Percentiles rank a stretch among this genome's conserved stretches.
Conservation (phyloP, 2,113 vertebrate species). For the Mesoclemmys tuberculata region DNA sequence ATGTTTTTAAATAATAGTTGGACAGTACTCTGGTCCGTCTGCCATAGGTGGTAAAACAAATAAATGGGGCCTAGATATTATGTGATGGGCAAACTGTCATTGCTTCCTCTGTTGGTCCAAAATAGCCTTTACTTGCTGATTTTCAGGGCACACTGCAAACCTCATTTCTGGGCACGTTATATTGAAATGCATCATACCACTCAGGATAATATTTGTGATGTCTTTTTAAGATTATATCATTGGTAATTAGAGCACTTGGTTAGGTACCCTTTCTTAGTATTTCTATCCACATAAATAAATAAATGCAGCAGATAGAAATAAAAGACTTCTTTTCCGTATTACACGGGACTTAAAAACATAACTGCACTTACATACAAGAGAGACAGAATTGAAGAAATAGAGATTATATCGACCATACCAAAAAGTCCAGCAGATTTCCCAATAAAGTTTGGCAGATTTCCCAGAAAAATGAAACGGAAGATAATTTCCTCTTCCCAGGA, state of each 20-base stretch:
- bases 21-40: not conserved
- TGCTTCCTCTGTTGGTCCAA: not conserved
- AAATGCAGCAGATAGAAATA: not conserved
- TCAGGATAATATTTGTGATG: not conserved
- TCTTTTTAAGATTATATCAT: not conserved
- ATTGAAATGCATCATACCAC: not conserved
- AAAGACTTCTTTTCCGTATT: not conserved
- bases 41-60: constrained; percentile 34
- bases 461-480: not conserved
- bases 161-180: not conserved
- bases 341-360: not conserved
- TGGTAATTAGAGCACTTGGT: rapidly evolving
- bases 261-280: rapidly evolving
- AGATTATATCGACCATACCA: not conserved
- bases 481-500: not conserved
- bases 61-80: rapidly evolving
- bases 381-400: not conserved
- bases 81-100: not conserved
- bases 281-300: not conserved
- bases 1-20: rapidly evolving
- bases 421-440: not conserved
- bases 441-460: not conserved
- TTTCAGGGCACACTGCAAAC: not conserved
- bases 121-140: not conserved
- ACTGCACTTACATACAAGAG: no score